phyloP scores from a whole-genome alignment of 2,113 vertebrate genomes.

The Notothenia rossii region DNA sequence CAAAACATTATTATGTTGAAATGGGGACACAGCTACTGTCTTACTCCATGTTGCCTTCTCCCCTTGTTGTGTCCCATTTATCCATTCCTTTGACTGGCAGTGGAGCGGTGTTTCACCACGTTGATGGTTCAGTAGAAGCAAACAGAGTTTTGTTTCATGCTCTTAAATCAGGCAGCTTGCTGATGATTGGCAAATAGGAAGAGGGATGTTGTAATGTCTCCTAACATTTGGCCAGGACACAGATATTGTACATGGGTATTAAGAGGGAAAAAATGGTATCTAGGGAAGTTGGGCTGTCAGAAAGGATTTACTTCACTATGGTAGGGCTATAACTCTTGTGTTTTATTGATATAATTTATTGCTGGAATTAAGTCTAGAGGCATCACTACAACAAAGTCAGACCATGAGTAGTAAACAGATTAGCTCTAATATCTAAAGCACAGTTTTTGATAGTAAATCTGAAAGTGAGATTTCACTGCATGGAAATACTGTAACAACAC shows the following conservation, averaged over 20 bases:
- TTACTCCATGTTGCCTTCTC: slow-evolving; percentile 4
- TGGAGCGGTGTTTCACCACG: slow-evolving; percentile 44
- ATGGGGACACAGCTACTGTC: slow-evolving; percentile 3
- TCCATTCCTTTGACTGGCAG: slow-evolving; percentile 32
- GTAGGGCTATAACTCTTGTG: not conserved
- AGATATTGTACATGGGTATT: slow-evolving; percentile 7
- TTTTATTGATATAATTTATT: not conserved
- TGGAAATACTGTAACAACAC: not conserved
- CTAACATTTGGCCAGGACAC: slow-evolving; percentile 27
- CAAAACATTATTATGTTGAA: not conserved
- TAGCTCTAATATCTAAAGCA: not conserved
- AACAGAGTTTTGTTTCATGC: slow-evolving; percentile 62
- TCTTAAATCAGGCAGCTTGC: slow-evolving; percentile 55
- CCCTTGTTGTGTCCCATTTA: slow-evolving; percentile 33
- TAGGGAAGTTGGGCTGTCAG: slow-evolving; percentile 30
- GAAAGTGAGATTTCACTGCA: not conserved
- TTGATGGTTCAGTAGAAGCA: slow-evolving; percentile 65
- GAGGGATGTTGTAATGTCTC: slow-evolving; percentile 31
- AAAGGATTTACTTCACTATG: slow-evolving; percentile 8
- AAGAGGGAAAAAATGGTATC: not conserved
- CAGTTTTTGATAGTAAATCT: not conserved
- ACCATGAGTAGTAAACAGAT: not conserved
- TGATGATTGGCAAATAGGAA: slow-evolving; percentile 39
- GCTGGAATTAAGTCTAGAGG: not conserved
- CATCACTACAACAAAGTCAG: not conserved